A percentile compares a stretch with the other conserved stretches of the same genome.
These are phyloP conservation scores for Dufourea novaeangliae DNA, from an alignment of 1,140 invertebrate genomes.

Conservation along the genomic window DNA sequence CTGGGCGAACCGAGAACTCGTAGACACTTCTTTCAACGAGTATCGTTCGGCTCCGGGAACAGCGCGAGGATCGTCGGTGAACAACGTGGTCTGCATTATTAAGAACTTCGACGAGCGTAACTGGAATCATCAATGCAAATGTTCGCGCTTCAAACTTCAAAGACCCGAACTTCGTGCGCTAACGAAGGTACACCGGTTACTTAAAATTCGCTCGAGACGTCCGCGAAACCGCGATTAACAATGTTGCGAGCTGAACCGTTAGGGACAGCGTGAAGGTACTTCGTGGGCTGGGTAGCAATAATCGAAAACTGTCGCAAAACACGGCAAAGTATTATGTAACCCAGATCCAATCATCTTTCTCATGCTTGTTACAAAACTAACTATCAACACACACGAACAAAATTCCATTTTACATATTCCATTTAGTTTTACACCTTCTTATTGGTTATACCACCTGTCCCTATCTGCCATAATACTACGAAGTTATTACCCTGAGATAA, in stretches of 20 bases:
- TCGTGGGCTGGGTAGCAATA: not conserved
- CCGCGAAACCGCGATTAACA: slow-evolving; percentile 23
- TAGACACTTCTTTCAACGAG: not conserved
- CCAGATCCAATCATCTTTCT: too few relatives aligned
- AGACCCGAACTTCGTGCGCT: slow-evolving; percentile 2
- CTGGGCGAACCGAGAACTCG: not conserved
- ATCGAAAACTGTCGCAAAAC: too few relatives aligned
- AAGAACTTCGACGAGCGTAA: slow-evolving; percentile 5
- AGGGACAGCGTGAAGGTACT: not conserved
- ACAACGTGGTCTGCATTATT: slow-evolving; percentile 6
- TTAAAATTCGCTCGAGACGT: slow-evolving; percentile 15
- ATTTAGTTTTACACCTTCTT: too few relatives aligned
- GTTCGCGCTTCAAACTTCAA: not conserved
- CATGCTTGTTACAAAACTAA: too few relatives aligned
- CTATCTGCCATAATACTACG: too few relatives aligned
- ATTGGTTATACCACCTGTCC: too few relatives aligned
- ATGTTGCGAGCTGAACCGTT: slow-evolving; percentile 1
- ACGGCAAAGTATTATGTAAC: too few relatives aligned
- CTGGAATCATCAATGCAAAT: slow-evolving; percentile 14
- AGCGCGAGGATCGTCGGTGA: not conserved
- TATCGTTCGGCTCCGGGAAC: not conserved
- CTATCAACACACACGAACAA: too few relatives aligned
- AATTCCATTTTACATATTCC: too few relatives aligned
- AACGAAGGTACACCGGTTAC: slow-evolving; percentile 12
- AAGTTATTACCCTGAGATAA: too few relatives aligned